Conservation (phyloP, 2,888 invertebrate species). For the Agelastica alni region DNA sequence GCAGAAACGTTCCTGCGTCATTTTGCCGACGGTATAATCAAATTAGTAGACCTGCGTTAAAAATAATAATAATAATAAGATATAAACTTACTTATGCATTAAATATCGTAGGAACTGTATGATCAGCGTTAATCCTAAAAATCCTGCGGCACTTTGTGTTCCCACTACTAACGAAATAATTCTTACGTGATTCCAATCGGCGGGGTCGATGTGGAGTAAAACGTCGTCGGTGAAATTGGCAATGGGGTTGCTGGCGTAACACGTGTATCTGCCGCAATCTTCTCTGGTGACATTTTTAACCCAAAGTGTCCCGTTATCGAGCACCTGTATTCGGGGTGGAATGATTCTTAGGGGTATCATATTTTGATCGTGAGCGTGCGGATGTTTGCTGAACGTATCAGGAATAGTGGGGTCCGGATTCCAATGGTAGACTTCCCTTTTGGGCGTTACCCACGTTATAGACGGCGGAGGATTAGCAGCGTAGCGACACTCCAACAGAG, state of each 20-base stretch:
- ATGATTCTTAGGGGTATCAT: slow-evolving; percentile 54
- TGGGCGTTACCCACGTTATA: slow-evolving; percentile 85
- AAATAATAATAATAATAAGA: background rate
- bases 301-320: slow-evolving; percentile 58
- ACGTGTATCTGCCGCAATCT: slow-evolving; percentile 85
- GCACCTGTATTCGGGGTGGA: slow-evolving; percentile 67
- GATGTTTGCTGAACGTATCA: slow-evolving; percentile 70
- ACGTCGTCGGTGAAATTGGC: slow-evolving; percentile 79
- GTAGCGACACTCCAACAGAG: slow-evolving; percentile 72
- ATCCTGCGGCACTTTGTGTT: slow-evolving; percentile 75
- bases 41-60: no score
- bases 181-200: slow-evolving; percentile 81
- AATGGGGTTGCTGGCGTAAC: slow-evolving; percentile 82
- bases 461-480: slow-evolving; percentile 78
- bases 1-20: no score
- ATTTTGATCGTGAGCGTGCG: slow-evolving; percentile 63
- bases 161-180: slow-evolving; percentile 85
- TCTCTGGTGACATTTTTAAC: slow-evolving; percentile 65
- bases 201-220: slow-evolving; percentile 81
- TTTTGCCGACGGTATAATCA: no score
- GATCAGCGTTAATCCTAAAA: slow-evolving; percentile 78
- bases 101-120: slow-evolving; percentile 75
- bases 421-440: slow-evolving; percentile 73
- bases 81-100: slow-evolving; percentile 67
- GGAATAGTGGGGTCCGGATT: slow-evolving; percentile 72